Conservation (phyloP, 2,113 vertebrate species). For the Rhombomys opimus region DNA sequence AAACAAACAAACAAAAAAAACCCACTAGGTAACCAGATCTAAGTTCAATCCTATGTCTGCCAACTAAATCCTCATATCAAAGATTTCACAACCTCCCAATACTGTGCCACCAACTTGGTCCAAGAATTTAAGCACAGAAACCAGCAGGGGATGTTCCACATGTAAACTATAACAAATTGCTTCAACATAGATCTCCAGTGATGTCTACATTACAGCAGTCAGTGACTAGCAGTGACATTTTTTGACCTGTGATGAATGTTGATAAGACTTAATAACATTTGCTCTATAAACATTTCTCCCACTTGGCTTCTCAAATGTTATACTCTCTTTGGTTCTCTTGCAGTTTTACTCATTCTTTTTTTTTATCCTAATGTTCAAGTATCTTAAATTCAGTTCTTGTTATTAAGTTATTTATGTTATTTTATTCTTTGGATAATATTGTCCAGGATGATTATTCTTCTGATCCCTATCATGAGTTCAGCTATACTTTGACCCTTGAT, state of each 20-base stretch:
- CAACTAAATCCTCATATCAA: not conserved
- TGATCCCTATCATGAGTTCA: not conserved
- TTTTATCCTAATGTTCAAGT: not conserved
- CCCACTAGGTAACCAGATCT: not conserved
- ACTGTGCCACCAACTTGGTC: not conserved
- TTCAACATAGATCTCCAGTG: not conserved
- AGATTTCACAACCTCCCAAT: not conserved
- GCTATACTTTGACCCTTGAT: not conserved
- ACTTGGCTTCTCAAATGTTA: not conserved
- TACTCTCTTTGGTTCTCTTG: not conserved
- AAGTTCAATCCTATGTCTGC: not conserved
- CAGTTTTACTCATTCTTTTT: not conserved
- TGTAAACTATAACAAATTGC: not conserved
- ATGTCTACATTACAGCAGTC: not conserved
- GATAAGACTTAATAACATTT: not conserved
- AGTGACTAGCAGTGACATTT: not conserved
- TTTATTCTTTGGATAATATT: not conserved
- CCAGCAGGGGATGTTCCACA: not conserved
- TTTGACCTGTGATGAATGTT: not conserved
- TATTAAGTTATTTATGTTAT: not conserved
- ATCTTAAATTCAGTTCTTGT: not conserved
- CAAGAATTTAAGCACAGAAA: not conserved
- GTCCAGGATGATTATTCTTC: not conserved
- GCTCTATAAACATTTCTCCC: not conserved
- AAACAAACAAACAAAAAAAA: too few species aligned